Evolutionary conservation across 1,140 invertebrate species (phyloP).

Genomic region (Drosophila lacertosa): DNA sequence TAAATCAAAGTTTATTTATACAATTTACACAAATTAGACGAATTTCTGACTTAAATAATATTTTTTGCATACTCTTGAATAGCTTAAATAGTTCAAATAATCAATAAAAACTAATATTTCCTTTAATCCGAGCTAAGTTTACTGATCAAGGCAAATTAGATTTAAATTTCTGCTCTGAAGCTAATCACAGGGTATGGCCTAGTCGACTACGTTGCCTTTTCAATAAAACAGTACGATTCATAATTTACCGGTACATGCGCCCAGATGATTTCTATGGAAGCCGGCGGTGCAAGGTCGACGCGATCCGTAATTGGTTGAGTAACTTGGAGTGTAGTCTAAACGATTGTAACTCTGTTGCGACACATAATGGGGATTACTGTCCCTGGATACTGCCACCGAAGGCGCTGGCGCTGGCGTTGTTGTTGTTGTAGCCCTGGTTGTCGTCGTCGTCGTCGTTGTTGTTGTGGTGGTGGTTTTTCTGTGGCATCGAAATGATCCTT

Average conservation of each 20-base stretch:
- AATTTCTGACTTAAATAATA: no score
- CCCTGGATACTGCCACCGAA: background rate
- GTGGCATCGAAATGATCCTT: conserved; percentile 80
- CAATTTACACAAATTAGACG: no score
- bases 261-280: conserved; percentile 68
- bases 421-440: conserved; percentile 26
- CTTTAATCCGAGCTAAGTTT: no score
- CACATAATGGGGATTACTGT: background rate
- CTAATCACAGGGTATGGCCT: no score
- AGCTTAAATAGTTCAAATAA: no score
- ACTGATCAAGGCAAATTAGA: no score
- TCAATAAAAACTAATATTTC: no score
- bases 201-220: no score
- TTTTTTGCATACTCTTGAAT: no score
- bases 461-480: conserved; percentile 51
- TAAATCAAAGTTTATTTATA: no score
- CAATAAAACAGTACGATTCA: no score
- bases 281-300: conserved; percentile 56
- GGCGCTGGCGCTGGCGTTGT: conserved; percentile 20
- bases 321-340: conserved; percentile 14
- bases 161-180: no score
- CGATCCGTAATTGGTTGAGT: conserved; percentile 5
- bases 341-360: conserved; percentile 18
- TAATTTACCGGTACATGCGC: conserved; percentile 81
- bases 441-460: conserved; percentile 54